Evolutionary conservation across 2,888 invertebrate genomes (phyloP), one percentile per base, ranked within the genome.

Genomic region (Diaperis boleti): DNA sequence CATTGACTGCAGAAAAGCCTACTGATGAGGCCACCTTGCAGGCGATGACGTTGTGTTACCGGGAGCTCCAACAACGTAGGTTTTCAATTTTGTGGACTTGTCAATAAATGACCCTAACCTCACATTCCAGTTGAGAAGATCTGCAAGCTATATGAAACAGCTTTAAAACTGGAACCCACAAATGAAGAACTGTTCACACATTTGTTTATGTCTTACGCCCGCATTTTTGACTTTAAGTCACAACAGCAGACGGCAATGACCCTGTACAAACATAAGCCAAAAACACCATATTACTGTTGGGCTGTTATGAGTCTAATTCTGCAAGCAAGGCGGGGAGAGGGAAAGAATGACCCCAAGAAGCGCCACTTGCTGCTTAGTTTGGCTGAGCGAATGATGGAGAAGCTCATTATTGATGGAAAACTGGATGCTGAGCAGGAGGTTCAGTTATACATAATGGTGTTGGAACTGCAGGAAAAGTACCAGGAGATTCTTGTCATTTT

Each of bases 271-370:
- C 84, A 94, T 57, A 91, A 91, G 74, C 92, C 94, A 1, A 97
- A 97, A 80, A 95, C 95, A 80, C 96, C 96, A 0, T 98, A 98
- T 79, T 97, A 96, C 79, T 97, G 96, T 80, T 99, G 98, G 99
- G 94, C 95, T 13, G 92, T 98, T 6, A 97, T 98, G 94, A 97
- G 97, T 79, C 89, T 96, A 71, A 91, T 98, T 14, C 88, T 98
- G 84, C 98, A 98, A 87, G 95, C 94, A 73, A 76, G 74, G 0
- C 66, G 77, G 59, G 76, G 76, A 4, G 75, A 75, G 78, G 81
- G 84, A 82, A 10, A 45, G 22, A 31, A 37, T 18, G 65, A 62
- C 26, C 18, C 22, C 2, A 61, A 57, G 15, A 10, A 84, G 84
- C 1, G 82, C 79, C 1, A 83, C 82, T 87, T 98, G 68, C 88